A percentile compares a stretch with the other conserved stretches of the same genome.
Evolutionary conservation across 2,797 vertebrate genomes (phyloP).

Genomic region (Chelon labrosus): DNA sequence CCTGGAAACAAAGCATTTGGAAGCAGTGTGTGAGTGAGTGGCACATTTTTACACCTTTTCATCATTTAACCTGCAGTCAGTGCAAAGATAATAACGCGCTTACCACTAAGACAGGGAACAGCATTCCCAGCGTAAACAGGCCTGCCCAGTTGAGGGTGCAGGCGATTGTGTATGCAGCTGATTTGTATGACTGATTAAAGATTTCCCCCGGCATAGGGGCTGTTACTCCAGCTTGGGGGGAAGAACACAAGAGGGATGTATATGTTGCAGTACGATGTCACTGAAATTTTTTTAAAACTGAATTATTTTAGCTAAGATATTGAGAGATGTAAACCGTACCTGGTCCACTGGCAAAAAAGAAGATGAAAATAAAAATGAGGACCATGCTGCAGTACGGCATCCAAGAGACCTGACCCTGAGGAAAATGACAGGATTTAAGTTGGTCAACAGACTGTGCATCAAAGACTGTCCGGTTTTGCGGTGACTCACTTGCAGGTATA

Average conservation of each 20-base stretch:
- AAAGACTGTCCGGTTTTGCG: not conserved
- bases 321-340: slow-evolving; percentile 48
- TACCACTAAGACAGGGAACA: slow-evolving; percentile 88
- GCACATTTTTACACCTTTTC: not conserved
- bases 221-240: slow-evolving; percentile 74
- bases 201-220: slow-evolving; percentile 83
- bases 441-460: not conserved
- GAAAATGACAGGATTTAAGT: not conserved
- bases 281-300: not conserved
- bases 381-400: slow-evolving; percentile 83
- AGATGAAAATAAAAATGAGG: slow-evolving; percentile 78
- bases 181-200: slow-evolving; percentile 85
- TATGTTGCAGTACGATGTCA: not conserved
- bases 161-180: slow-evolving; percentile 80
- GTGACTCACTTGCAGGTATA: slow-evolving; percentile 74
- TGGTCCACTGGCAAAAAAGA: slow-evolving; percentile 76
- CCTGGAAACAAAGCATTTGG: slow-evolving; percentile 73
- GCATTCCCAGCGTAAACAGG: slow-evolving; percentile 85
- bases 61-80: not conserved
- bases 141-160: slow-evolving; percentile 80
- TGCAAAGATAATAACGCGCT: slow-evolving; percentile 41
- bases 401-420: slow-evolving; percentile 72
- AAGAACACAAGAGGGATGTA: slow-evolving; percentile 4
- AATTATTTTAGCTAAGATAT: not conserved
- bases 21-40: not conserved